These are phyloP conservation scores for Mico argentatus DNA, from an alignment of 2,797 vertebrate genomes.

Conservation along the genomic window DNA sequence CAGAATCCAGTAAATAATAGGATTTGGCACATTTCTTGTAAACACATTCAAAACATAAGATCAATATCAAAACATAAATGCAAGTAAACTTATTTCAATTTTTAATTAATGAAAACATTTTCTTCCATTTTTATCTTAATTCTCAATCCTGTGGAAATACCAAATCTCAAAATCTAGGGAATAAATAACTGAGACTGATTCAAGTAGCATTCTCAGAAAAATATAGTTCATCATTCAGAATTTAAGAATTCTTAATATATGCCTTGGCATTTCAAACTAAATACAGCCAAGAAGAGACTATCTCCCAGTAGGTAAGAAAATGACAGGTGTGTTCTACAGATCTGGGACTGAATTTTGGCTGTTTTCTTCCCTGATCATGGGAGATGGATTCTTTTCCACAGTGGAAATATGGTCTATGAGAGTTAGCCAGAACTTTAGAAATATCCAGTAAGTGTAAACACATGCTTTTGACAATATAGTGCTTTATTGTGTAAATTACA, in stretches of 20 bases:
- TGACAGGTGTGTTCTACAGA: background rate
- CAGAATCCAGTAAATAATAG: slow-evolving; percentile 58
- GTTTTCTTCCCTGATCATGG: background rate
- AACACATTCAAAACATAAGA: background rate
- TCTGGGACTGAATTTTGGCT: slow-evolving; percentile 1
- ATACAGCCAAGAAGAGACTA: background rate
- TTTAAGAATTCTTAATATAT: background rate
- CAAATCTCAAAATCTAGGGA: slow-evolving; percentile 38
- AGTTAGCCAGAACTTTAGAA: background rate
- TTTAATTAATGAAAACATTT: background rate
- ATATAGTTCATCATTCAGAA: background rate
- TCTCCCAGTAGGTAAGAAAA: slow-evolving; percentile 40
- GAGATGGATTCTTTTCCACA: background rate
- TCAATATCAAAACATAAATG: background rate
- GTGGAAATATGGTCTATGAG: background rate
- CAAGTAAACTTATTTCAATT: background rate
- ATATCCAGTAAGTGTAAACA: background rate
- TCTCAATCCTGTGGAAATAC: background rate
- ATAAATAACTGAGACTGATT: background rate
- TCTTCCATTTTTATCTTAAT: background rate
- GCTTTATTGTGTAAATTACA: background rate
- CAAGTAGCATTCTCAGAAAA: slow-evolving; percentile 20
- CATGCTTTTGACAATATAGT: background rate
- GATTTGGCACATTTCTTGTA: slow-evolving; percentile 51
- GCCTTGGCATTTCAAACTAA: slow-evolving; percentile 13